A percentile compares a stretch with the other conserved stretches of the same genome.
Conservation (phyloP, 2,797 vertebrate genomes). For the Luscinia megarhynchos region DNA sequence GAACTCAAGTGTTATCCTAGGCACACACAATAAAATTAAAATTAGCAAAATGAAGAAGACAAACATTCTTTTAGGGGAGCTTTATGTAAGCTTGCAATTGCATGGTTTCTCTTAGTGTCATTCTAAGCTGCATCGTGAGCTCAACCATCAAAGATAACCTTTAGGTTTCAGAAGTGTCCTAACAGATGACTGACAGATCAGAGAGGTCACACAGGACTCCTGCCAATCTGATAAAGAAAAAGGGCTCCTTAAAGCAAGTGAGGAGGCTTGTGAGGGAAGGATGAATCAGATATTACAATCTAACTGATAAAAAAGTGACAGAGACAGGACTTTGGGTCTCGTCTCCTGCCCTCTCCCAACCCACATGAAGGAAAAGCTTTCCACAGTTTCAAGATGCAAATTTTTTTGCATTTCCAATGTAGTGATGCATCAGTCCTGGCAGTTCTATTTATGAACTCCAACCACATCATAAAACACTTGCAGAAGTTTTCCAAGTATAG, state of each 20-base stretch:
- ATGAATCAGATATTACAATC: background rate
- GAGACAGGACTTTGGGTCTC: background rate
- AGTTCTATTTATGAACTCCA: background rate
- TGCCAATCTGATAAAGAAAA: constrained; percentile 11
- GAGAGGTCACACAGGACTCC: background rate
- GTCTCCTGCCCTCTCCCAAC: background rate
- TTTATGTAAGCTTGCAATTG: background rate
- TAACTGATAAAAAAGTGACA: background rate
- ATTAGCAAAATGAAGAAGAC: background rate
- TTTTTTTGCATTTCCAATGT: background rate
- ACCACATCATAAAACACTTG: background rate
- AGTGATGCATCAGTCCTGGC: background rate
- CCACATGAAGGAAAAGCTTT: constrained; percentile 6
- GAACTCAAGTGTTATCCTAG: background rate
- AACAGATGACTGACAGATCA: background rate
- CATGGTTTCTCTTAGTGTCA: background rate
- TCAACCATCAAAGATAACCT: background rate
- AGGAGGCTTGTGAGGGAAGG: background rate
- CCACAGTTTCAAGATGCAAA: background rate
- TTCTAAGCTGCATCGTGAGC: background rate
- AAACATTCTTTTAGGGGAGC: background rate
- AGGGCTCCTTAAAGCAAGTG: constrained; percentile 13
- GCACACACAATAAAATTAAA: background rate
- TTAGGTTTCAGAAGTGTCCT: background rate
- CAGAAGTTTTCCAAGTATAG: background rate